A percentile compares a stretch with the other conserved stretches of the same genome.
Evolutionary conservation across 30 jellyfish, hydroid and myxozoan species (phyloP).

Genomic region (Morbakka virulenta): DNA sequence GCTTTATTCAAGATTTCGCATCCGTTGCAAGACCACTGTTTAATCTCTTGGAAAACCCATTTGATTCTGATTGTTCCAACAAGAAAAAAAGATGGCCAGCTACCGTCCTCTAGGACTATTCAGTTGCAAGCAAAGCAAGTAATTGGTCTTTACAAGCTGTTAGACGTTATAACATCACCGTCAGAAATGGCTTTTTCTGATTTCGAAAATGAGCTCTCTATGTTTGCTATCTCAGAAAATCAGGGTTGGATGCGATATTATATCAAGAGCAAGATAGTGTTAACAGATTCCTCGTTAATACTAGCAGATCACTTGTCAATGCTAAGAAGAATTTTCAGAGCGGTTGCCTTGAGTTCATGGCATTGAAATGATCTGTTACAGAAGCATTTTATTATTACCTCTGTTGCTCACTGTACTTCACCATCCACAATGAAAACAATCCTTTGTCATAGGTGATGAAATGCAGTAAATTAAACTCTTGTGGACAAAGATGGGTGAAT

Average conservation of each 20-base stretch:
- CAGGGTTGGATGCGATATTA: neutral
- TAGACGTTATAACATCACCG: neutral
- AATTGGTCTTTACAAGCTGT: neutral
- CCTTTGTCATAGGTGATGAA: neutral
- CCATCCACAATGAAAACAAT: too few species aligned
- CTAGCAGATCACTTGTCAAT: too few species aligned
- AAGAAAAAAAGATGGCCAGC: too few species aligned
- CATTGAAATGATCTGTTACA: neutral
- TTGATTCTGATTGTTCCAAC: too few species aligned
- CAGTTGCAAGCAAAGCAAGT: too few species aligned
- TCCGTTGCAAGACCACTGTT: too few species aligned
- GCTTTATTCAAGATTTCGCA: neutral
- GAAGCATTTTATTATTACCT: neutral
- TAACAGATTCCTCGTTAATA: too few species aligned
- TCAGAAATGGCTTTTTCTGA: neutral
- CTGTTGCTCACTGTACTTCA: neutral
- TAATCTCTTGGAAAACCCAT: too few species aligned
- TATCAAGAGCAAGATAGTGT: too few species aligned
- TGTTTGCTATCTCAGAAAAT: neutral
- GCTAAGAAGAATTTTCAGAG: too few species aligned
- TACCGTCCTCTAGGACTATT: neutral
- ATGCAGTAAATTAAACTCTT: neutral
- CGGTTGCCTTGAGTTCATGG: too few species aligned
- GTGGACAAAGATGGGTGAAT: neutral
- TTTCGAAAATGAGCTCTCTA: neutral